Evolutionary conservation across 2,797 vertebrate species (phyloP), one percentile per base, ranked within the genome.

Genomic region (Alosa sapidissima): DNA sequence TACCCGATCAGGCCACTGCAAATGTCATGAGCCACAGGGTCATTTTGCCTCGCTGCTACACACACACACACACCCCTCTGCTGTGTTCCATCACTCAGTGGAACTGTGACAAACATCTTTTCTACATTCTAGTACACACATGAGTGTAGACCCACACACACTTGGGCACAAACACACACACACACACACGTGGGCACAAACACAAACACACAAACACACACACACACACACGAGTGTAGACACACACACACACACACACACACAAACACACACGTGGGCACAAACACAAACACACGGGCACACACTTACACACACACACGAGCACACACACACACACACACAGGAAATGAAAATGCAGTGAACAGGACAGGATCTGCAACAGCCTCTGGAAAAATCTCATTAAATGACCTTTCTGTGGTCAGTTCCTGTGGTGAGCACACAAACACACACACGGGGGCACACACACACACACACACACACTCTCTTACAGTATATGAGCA

Each of bases 1-100:
- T 28, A 72, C 65, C 10, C 65, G 5, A 4, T 72, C 65, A 33
- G 65, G 83, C 68, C 1, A 52, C 84, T 85, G 85, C 60, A 85
- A 88, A 91, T 89, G 88, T 87, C 88, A 87, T 54, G 82, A 82
- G 86, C 85, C 81, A 84, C 84, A 87, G 86, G 86, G 87, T 87
- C 87, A 85, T 81, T 36, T 41, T 33, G 62, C 10, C 28, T 33
- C 11, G 19, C 55, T 19, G 1, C 19, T 5, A 58, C 7, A 36
- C 24, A 62, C 82, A 85, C 83, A 68, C 51, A 52, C 24, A 81
- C 36, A 19, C 55, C n/a, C n/a, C n/a, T n/a, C n/a, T 58, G 55
- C 55, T 58, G 19, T 58, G 55, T n/a, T 58, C 65, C 65, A 33
- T 41, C 4, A 13, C 65, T 62, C 81, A 65, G 47, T 62, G 68